Percentiles rank a stretch among this genome's conserved stretches.
phyloP scores from a whole-genome alignment of 1,140 invertebrate genomes.

The Teleogryllus occipitalis region DNA sequence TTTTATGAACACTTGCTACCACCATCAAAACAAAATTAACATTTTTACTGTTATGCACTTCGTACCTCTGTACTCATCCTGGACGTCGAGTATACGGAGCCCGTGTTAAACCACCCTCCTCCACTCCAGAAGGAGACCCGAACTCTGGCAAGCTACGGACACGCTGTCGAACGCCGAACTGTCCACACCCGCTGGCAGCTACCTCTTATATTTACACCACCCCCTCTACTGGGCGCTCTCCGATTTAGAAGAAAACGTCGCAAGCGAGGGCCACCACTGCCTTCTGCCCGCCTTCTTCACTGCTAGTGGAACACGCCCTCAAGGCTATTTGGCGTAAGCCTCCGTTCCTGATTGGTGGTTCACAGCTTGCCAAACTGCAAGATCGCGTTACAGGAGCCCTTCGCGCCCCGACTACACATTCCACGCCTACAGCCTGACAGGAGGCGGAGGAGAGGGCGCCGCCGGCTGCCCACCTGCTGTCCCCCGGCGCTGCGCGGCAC shows the following conservation, averaged over 20 bases:
- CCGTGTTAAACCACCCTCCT: neutral
- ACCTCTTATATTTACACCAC: neutral
- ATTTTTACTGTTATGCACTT: neutral
- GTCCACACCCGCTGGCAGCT: neutral
- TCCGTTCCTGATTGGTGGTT: neutral
- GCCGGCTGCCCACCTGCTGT: too few species aligned
- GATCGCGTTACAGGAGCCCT: neutral
- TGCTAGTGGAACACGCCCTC: neutral
- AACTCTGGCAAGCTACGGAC: neutral
- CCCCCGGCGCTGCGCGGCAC: too few species aligned
- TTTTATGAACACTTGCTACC: too few species aligned
- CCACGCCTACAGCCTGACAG: neutral
- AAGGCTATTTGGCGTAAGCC: neutral
- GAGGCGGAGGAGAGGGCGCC: too few species aligned
- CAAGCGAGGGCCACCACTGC: neutral
- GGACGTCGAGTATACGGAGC: neutral
- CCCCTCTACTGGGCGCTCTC: neutral
- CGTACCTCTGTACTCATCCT: neutral
- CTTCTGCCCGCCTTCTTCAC: neutral
- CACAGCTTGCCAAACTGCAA: neutral
- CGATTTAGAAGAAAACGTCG: neutral
- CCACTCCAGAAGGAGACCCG: neutral
- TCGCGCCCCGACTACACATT: neutral
- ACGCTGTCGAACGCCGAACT: neutral
- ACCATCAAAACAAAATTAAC: too few species aligned